Conservation (phyloP, 1,140 invertebrate species). For the Argopecten irradians region DNA sequence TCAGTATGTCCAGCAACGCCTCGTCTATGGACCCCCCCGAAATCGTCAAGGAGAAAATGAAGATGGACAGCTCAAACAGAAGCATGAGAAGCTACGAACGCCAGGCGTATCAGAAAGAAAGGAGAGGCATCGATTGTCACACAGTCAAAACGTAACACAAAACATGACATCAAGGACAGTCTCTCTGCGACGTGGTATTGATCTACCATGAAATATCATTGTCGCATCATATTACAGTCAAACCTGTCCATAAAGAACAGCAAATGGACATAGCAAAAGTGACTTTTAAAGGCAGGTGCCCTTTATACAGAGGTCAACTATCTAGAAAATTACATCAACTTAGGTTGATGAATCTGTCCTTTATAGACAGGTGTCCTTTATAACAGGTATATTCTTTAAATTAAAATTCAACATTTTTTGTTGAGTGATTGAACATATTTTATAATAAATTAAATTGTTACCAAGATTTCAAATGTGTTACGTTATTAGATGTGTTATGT, state of each 20-base stretch:
- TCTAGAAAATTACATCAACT: background rate
- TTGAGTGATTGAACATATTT: background rate
- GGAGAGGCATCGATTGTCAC: slow-evolving; percentile 95
- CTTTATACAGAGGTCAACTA: no score
- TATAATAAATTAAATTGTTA: background rate
- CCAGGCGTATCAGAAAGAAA: slow-evolving; percentile 87
- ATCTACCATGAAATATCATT: background rate
- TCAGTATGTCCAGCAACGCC: slow-evolving; percentile 78
- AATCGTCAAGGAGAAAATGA: slow-evolving; percentile 88
- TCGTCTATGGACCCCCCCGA: slow-evolving; percentile 93
- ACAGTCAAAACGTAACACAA: slow-evolving; percentile 89
- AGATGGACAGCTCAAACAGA: slow-evolving; percentile 82
- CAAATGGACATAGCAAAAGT: background rate
- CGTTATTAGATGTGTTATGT: background rate
- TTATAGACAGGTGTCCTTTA: no score
- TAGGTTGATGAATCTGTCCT: no score
- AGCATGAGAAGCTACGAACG: slow-evolving; percentile 81
- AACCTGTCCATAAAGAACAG: background rate
- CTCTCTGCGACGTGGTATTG: slow-evolving; percentile 65
- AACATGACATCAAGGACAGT: slow-evolving; percentile 84
- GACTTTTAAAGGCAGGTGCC: no score
- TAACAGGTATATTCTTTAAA: background rate
- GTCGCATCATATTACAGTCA: background rate
- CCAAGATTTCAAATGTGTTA: background rate
- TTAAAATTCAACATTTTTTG: background rate